Evolutionary conservation across 2,797 vertebrate species (phyloP).

Genomic region (Petrocephalus sullivani): DNA sequence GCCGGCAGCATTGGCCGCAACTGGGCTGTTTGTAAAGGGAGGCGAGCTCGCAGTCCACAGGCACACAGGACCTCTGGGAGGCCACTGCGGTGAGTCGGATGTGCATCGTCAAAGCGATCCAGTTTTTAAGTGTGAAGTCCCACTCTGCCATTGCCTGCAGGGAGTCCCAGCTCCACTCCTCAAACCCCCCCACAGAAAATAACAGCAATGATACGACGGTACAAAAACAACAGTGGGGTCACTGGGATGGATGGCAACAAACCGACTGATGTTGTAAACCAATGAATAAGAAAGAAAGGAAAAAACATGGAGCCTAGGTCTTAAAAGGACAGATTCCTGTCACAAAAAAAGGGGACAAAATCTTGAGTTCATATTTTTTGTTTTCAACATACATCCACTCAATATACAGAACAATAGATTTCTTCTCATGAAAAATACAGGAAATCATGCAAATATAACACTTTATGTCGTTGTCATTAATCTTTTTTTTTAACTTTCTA

Average conservation of each 20-base stretch:
- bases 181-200: neutral
- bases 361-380: conserved; percentile 47
- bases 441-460: conserved; percentile 79
- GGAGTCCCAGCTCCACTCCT: conserved; percentile 24
- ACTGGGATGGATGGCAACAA: neutral
- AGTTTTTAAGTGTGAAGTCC: neutral
- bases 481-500: conserved; percentile 43
- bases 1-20: neutral
- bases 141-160: conserved; percentile 16
- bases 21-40: neutral
- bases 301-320: conserved; percentile 46
- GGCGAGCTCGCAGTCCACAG: neutral
- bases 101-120: neutral
- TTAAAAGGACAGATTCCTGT: conserved; percentile 34
- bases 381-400: conserved; percentile 56
- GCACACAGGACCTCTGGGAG: neutral
- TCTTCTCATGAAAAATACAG: conserved; percentile 68
- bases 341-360: conserved; percentile 52
- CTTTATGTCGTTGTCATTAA: conserved; percentile 64
- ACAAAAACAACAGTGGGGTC: neutral
- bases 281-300: conserved; percentile 28
- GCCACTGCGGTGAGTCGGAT: neutral
- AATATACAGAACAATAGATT: conserved; percentile 59
- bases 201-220: neutral
- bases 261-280: neutral